Conservation (phyloP, 2,797 vertebrate species). For the Lagorchestes hirsutus region DNA sequence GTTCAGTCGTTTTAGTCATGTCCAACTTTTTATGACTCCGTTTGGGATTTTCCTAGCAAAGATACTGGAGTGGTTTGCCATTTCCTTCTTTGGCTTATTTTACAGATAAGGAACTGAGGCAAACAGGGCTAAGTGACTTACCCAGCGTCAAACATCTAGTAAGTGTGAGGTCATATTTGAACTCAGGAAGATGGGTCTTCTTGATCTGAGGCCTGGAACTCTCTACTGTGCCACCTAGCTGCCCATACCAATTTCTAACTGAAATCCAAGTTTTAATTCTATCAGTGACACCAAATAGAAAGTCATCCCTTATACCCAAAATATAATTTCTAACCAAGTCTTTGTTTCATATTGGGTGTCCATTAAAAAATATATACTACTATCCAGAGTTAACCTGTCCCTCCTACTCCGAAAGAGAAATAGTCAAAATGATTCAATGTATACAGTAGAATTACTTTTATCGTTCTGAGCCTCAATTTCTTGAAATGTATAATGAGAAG, state of each 20-base stretch:
- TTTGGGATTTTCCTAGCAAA: background rate
- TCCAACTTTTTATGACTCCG: background rate
- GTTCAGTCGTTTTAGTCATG: background rate
- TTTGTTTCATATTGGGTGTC: slow-evolving; percentile 6
- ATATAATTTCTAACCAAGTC: slow-evolving; percentile 3
- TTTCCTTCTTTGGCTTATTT: background rate
- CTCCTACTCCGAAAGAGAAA: slow-evolving; percentile 1
- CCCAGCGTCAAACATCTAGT: background rate
- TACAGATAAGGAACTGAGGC: background rate
- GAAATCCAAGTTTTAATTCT: slow-evolving; percentile 25
- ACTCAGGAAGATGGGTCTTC: background rate
- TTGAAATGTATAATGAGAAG: background rate
- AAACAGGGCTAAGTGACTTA: background rate
- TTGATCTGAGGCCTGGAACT: background rate
- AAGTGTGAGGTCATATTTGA: background rate
- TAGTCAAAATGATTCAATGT: slow-evolving; percentile 18
- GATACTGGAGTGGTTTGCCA: background rate
- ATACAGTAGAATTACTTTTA: slow-evolving; percentile 29
- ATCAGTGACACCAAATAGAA: background rate
- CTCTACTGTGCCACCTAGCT: background rate
- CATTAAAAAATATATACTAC: slow-evolving; percentile 26
- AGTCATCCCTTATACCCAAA: background rate
- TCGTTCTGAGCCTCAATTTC: background rate
- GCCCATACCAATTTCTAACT: slow-evolving; percentile 37
- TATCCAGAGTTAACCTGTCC: background rate